phyloP scores from a whole-genome alignment of 1,140 invertebrate species.

The Anadara kagoshimensis region DNA sequence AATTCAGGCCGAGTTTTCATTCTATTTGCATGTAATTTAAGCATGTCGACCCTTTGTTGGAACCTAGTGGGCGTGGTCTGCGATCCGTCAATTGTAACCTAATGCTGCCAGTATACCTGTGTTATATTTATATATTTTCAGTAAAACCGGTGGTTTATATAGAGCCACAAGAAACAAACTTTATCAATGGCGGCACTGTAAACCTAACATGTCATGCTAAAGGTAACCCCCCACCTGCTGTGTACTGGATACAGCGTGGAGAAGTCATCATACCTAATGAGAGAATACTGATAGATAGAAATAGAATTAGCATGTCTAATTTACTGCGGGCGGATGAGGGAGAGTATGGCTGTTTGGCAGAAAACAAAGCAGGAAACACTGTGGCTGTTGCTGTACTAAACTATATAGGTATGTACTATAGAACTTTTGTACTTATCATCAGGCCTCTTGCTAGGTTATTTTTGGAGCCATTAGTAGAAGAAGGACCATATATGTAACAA shows the following conservation, averaged over 20 bases:
- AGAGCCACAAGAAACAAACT: conserved; percentile 65
- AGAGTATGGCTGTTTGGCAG: conserved; percentile 67
- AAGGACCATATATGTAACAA: no score
- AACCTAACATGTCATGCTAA: conserved; percentile 60
- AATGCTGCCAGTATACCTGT: background rate
- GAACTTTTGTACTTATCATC: no score
- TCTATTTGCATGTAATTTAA: no score
- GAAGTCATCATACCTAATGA: conserved; percentile 50
- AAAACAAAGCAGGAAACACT: conserved; percentile 65
- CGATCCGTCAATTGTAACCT: no score
- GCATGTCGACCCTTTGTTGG: no score
- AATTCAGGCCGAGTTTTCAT: no score
- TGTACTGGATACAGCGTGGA: conserved; percentile 61
- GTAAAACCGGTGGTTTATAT: conserved; percentile 72
- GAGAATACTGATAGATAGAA: conserved; percentile 46
- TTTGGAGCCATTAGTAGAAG: no score
- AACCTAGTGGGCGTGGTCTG: background rate
- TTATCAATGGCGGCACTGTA: conserved; percentile 58
- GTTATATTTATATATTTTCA: conserved; percentile 47
- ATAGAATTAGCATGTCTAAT: conserved; percentile 53
- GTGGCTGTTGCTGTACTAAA: conserved; percentile 50
- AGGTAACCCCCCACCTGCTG: conserved; percentile 62
- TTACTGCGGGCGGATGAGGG: conserved; percentile 65
- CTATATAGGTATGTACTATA: conserved; percentile 61
- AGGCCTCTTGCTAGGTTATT: no score